Evolutionary conservation across 53 echinoderm and acorn worm genomes (phyloP).

Genomic region (Paelopatides confundens): DNA sequence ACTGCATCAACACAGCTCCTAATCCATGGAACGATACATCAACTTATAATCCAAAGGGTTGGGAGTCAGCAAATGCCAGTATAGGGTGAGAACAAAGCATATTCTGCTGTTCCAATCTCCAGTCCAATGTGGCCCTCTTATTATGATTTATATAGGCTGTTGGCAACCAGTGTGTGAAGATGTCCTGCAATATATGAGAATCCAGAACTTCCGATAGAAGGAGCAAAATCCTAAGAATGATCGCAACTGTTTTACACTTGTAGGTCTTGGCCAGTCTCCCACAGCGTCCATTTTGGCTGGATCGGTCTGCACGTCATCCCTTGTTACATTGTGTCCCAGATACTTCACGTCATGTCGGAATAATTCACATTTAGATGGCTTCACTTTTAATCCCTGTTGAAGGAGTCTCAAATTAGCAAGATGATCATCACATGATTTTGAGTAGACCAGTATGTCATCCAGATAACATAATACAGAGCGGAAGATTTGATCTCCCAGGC

Average conservation of each 20-base stretch:
- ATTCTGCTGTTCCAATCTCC: too few species aligned
- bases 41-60: conserved; percentile 9
- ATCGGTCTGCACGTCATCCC: neutral
- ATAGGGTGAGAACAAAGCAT: neutral
- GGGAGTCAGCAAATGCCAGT: conserved; percentile 1
- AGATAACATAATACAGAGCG: conserved; percentile 39
- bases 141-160: too few species aligned
- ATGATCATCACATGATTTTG: conserved; percentile 47
- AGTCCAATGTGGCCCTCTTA: too few species aligned
- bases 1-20: neutral
- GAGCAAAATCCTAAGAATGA: conserved; percentile 44
- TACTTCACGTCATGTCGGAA: conserved; percentile 46
- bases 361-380: conserved; percentile 43
- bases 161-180: too few species aligned
- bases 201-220: conserved; percentile 23
- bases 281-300: neutral
- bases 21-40: neutral
- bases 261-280: neutral
- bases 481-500: conserved; percentile 34
- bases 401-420: conserved; percentile 40
- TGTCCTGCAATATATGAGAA: too few species aligned
- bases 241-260: neutral
- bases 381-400: conserved; percentile 60
- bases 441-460: conserved; percentile 62
- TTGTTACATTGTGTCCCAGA: neutral